Base-by-base conservation (phyloP, 2,797 vertebrate species). In the Rhinophrynus dorsalis region DNA sequence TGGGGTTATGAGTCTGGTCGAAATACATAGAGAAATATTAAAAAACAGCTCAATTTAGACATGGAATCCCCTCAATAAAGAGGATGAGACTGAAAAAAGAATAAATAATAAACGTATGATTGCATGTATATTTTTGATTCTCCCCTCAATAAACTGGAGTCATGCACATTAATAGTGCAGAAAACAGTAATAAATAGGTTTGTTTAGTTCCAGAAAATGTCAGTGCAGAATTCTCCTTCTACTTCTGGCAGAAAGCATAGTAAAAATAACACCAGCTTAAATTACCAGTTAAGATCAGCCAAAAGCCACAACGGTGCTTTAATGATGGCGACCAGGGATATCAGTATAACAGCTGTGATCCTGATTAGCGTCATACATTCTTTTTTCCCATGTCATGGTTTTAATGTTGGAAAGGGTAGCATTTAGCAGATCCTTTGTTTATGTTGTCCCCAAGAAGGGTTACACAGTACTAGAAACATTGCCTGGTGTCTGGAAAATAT, bases 371-470 rank as follows among this genome's bases (percentile, higher is more conserved):
- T 73, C 69, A 73, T 44, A 15, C 55, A 73, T 73, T 65, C 62
- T 54, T 73, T 59, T 32, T 51, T 27, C 35, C 27, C 11, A 59
- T 56, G 61, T 73, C 69, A 73, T 73, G 54, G 45, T 52, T 35
- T 45, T 66, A 73, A 66, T 66, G 69, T 73, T 73, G 62, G 67
- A 73, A 29, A 52, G 45, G 61, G 47, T 44, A 54, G 35, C 62
- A 66, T 66, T 52, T n/a, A 52, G 35, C 35, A 65, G 42, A 52
- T 42, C 35, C 54, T 59, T 64, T 67, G 42, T 61, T 33, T 63
- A 18, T 45, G 32, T 54, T 30, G 33, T 44, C 23, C 21, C 47
- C 27, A 47, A 35, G 47, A 38, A 1, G n/a, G 20, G 50, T 54
- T 66, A 37, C 33, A 45, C 10, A 30, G 52, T 15, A 33, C 42